Evolutionary conservation across 2,888 invertebrate genomes (phyloP), one percentile per base, ranked within the genome.

Genomic region (Trissoscelio sp.): DNA sequence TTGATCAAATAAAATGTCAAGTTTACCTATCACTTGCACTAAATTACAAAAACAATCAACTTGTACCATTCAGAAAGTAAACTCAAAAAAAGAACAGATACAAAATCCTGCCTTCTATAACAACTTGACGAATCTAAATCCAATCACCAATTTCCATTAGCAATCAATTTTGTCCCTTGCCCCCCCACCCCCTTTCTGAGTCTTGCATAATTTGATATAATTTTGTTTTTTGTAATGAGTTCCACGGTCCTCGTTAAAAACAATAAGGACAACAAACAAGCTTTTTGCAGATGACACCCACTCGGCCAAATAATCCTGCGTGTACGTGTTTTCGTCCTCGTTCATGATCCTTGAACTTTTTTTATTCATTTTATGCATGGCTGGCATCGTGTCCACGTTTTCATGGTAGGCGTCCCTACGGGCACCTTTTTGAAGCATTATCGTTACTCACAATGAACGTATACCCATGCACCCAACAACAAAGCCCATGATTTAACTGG

Each of bases 321-420:
- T 62, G 72, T 81, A 53, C 77, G 77, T 81, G 77, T 81, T 67
- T 81, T 73, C 53, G 57, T 69, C 77, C 73, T 77, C 46, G 46
- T 64, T n/a, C 48, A 60, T 77, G 66, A 46, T 72, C 72, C 77
- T 82, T 46, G 58, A 77, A 42, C 66, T 77, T 62, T 44, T 44
- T 42, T 77, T 82, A 55, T 18, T 75, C 70, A 18, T 78, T 60
- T 83, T 80, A 44, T 85, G 88, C 88, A 88, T 88, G 88, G 84
- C 85, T 84, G 83, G 86, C 87, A 86, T 87, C 84, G 85, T 87
- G 86, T 83, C 78, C 83, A 83, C 80, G 83, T 86, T 85, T 82
- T 74, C 69, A 66, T 74, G 16, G 69, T 79, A 85, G 84, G 78
- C 44, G 77, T 79, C 55, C 67, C 73, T 46, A 53, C 62, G 44